Percentiles rank a stretch among this genome's conserved stretches.
Conservation (phyloP, 2,888 invertebrate species). For the Amitus sp. region DNA sequence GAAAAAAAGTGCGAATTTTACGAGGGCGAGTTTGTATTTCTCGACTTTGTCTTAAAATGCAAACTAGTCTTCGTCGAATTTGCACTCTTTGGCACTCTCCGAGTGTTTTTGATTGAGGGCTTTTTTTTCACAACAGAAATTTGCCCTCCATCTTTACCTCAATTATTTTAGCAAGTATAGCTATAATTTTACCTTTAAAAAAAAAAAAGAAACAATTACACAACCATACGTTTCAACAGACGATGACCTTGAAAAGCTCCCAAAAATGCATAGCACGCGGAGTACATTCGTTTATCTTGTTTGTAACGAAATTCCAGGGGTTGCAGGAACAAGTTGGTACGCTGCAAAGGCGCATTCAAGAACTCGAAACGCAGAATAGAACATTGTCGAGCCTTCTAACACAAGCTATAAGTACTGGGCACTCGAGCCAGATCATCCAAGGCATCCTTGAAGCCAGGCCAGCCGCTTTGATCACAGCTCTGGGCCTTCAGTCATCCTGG, state of each 20-base stretch:
- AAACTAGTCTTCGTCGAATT: too few relatives aligned
- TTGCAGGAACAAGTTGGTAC: conserved; percentile 81
- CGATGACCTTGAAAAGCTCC: background rate
- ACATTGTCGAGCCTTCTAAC: conserved; percentile 77
- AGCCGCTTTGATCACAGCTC: conserved; percentile 65
- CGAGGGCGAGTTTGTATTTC: too few relatives aligned
- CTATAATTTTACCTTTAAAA: background rate
- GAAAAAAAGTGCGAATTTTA: too few relatives aligned
- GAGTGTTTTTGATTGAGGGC: too few relatives aligned
- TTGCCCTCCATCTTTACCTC: background rate
- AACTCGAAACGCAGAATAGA: conserved; percentile 82
- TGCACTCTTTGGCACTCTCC: too few relatives aligned
- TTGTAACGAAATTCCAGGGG: conserved; percentile 67
- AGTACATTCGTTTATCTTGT: background rate
- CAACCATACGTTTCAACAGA: conserved; percentile 5
- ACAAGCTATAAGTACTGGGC: conserved; percentile 71
- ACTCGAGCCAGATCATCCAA: conserved; percentile 59
- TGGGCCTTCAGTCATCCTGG: conserved; percentile 77
- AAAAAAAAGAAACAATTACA: too few relatives aligned
- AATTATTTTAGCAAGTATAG: background rate
- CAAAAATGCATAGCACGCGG: background rate
- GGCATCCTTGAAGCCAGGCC: conserved; percentile 59
- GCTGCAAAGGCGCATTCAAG: conserved; percentile 78
- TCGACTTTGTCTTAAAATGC: too few relatives aligned
- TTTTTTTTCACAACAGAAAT: too few relatives aligned